Base-by-base conservation (phyloP, 2,888 invertebrate species). In the Eristalis tenax region DNA sequence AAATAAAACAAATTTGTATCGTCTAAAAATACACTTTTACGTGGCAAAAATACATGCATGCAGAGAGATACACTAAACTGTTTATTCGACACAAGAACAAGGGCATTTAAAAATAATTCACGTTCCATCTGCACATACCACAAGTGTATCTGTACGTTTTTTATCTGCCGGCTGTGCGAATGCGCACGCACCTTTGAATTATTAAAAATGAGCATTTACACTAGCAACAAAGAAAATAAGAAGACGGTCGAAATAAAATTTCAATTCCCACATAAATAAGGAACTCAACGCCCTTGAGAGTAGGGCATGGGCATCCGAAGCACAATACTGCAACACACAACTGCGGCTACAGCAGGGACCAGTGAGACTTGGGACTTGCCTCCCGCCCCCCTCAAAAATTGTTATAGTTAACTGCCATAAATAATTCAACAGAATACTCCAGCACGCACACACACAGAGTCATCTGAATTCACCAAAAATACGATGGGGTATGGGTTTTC, bases 151-250 rank as follows among this genome's bases (percentile, higher is more conserved):
- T 32, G 32, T 32, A n/a, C 5, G 4, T n/a, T 18, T 50, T 50
- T 15, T 73, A 66, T 80, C 56, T 74, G 38, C 22, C 28, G 35
- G 22, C 28, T 43, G 26, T 74, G 68, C 68, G 50, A 68, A 77
- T 86, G 86, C 86, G 86, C 83, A 86, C 83, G 86, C 86, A 86
- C 61, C 78, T 78, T 86, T 86, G 65, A 86, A 86, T 82, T 70
- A 85, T 86, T 86, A 64, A 74, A 73, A 79, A 28, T 32, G 32
- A 40, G 15, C 4, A 4, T 6, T 66, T 10, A 13, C 22, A 66
- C 6, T 50, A 50, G 8, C 50, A 50, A 50, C 50, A 57, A 59
- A 40, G 32, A n/a, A 38, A 71, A 65, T 11, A 38, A 18, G 57
- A 43, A 15, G 70, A 32, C 50, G 26, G 26, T 1, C 26, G 66